phyloP scores from a whole-genome alignment of 2,797 vertebrate genomes.

The Pipistrellus nathusii region DNA sequence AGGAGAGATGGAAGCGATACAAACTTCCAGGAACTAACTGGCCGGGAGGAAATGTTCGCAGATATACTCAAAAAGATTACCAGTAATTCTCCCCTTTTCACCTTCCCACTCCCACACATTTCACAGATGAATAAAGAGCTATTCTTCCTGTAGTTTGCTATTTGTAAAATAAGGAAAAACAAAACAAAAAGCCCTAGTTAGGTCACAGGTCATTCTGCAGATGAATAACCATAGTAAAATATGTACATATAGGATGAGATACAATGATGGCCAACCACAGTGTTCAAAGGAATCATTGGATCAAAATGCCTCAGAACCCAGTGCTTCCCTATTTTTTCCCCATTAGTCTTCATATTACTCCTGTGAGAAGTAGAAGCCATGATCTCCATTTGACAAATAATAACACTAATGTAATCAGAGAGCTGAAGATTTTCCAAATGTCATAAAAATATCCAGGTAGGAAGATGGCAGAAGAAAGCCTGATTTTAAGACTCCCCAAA shows the following conservation, averaged over 20 bases:
- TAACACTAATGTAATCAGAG: not conserved
- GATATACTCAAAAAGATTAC: not conserved
- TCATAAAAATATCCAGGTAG: not conserved
- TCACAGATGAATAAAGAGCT: not conserved
- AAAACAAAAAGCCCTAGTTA: not conserved
- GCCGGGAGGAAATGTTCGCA: not conserved
- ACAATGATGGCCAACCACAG: not conserved
- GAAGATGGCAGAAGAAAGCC: not conserved
- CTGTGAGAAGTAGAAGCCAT: too few relatives aligned
- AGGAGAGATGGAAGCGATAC: not conserved
- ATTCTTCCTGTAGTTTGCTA: not conserved
- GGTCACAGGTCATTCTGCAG: not conserved
- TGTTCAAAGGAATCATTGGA: not conserved
- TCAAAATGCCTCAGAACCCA: not conserved
- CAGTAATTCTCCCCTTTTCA: not conserved
- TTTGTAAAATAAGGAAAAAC: not conserved
- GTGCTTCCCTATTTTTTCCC: not conserved
- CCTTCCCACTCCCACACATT: not conserved
- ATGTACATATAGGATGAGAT: not conserved
- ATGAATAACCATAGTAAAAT: not conserved
- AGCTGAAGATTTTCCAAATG: not conserved
- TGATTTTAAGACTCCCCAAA: not conserved
- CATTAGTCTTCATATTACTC: too few relatives aligned
- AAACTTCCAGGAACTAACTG: not conserved
- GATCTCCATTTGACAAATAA: not conserved